Evolutionary conservation across 1,140 invertebrate species (phyloP).

Genomic region (Lepidurus arcticus): DNA sequence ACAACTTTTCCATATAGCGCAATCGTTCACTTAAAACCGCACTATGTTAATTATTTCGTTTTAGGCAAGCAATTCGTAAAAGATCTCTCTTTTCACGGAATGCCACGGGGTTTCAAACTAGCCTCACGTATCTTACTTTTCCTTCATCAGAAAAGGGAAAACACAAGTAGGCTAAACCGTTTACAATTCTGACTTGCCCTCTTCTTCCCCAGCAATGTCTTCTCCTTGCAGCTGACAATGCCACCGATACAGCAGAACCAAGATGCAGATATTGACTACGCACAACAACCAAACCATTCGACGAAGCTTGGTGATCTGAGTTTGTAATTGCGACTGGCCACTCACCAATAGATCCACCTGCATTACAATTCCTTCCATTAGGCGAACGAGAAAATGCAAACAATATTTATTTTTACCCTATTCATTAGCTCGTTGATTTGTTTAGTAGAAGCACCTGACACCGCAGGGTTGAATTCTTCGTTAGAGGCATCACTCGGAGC

Average conservation of each 20-base stretch:
- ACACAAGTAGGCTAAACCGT: background rate
- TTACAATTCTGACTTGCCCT: constrained; percentile 2
- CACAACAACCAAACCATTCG: constrained; percentile 6
- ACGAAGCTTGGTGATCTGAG: background rate
- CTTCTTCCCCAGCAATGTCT: background rate
- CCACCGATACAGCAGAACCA: background rate
- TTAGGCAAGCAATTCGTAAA: background rate
- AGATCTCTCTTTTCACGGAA: background rate
- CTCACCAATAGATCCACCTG: background rate
- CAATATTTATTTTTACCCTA: background rate
- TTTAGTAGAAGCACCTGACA: background rate
- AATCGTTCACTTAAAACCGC: background rate
- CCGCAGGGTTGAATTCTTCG: constrained; percentile 30
- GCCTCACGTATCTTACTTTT: background rate
- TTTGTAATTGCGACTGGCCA: background rate
- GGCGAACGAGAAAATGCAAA: background rate
- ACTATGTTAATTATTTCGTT: background rate
- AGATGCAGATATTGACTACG: constrained; percentile 3
- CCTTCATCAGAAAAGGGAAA: background rate
- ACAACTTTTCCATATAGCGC: background rate
- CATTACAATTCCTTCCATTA: background rate
- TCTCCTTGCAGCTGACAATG: background rate
- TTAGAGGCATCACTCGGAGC: constrained; percentile 33
- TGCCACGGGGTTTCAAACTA: background rate
- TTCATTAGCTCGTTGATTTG: constrained; percentile 16